These are phyloP conservation scores for Fratercula arctica DNA, from an alignment of 2,797 vertebrate species.

Conservation along the genomic window DNA sequence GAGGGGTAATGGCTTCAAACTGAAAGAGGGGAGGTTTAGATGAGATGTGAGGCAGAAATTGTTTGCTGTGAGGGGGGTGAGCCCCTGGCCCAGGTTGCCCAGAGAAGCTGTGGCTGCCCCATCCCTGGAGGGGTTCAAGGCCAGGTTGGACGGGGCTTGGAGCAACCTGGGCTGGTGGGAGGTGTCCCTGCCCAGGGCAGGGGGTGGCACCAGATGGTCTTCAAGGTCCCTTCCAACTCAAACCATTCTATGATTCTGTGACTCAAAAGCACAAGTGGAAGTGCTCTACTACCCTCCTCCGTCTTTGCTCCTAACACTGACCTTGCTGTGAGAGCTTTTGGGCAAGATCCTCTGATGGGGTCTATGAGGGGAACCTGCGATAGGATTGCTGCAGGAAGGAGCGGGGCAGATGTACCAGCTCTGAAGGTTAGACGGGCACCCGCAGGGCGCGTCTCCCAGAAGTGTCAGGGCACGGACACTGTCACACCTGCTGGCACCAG, in stretches of 20 bases:
- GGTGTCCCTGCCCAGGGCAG: background rate
- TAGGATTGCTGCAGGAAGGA: background rate
- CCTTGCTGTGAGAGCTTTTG: background rate
- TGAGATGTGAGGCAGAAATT: background rate
- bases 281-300: background rate
- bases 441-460: background rate
- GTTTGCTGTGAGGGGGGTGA: background rate
- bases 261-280: background rate
- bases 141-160: no score
- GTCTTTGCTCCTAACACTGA: background rate
- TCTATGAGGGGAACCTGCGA: background rate
- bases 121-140: no score
- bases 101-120: no score
- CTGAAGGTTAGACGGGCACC: background rate
- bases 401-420: background rate
- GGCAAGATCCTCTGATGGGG: background rate
- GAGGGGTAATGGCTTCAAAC: background rate
- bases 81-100: background rate
- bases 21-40: background rate
- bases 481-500: background rate
- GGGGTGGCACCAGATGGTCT: no score
- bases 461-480: background rate
- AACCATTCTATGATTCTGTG: background rate
- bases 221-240: background rate
- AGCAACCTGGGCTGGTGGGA: background rate